A percentile compares a stretch with the other conserved stretches of the same genome.
These are phyloP conservation scores for Spisula solida DNA, from an alignment of 2,888 invertebrate genomes.

Conservation along the genomic window DNA sequence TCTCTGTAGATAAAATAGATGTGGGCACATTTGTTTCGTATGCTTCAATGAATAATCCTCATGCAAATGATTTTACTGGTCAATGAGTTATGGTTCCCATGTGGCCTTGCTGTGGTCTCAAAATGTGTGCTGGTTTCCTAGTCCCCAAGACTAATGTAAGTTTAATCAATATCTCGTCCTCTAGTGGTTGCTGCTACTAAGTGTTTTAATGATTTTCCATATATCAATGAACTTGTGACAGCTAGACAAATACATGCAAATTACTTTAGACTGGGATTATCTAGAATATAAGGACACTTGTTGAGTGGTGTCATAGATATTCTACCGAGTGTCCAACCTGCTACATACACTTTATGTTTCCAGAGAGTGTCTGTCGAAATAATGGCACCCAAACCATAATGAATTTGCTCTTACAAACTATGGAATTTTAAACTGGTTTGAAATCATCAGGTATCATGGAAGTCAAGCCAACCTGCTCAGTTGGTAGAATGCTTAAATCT, in stretches of 20 bases:
- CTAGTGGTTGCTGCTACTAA: constrained; percentile 38
- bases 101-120: constrained; percentile 21
- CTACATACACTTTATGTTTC: too few relatives aligned
- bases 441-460: neutral
- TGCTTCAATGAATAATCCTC: constrained; percentile 30
- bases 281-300: constrained; percentile 1
- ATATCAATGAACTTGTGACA: constrained; percentile 59
- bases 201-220: constrained; percentile 62
- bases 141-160: neutral
- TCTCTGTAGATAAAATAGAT: constrained; percentile 2
- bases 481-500: too few relatives aligned
- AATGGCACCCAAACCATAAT: neutral
- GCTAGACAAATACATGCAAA: constrained; percentile 64
- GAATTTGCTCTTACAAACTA: neutral
- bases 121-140: neutral
- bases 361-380: neutral
- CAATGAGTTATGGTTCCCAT: constrained; percentile 39
- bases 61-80: constrained; percentile 43
- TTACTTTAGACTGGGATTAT: constrained; percentile 36
- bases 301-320: neutral
- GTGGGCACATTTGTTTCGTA: constrained; percentile 30
- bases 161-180: constrained; percentile 46
- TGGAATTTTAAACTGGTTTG: too few relatives aligned
- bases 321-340: neutral
- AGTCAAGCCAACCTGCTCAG: too few relatives aligned